Conservation (phyloP, 2,888 invertebrate genomes). For the Noctua pronuba region DNA sequence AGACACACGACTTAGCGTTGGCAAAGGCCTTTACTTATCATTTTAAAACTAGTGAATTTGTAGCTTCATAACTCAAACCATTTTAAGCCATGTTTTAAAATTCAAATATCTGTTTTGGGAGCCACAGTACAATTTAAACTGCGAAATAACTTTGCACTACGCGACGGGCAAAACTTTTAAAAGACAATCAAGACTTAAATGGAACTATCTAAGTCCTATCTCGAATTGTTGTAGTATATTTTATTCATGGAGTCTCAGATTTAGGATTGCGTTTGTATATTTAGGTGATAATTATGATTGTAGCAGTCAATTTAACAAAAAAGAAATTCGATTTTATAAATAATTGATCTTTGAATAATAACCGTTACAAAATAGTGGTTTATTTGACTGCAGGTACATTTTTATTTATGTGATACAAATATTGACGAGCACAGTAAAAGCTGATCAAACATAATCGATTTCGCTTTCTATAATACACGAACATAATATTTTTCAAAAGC, state of each 20-base stretch:
- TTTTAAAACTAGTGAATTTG: slow-evolving; percentile 5
- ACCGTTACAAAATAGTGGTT: not conserved
- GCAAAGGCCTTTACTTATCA: slow-evolving; percentile 2
- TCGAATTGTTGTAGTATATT: slow-evolving; percentile 11
- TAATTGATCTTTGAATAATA: not conserved
- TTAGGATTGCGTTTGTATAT: not conserved
- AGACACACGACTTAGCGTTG: not conserved
- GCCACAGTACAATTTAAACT: slow-evolving; percentile 38
- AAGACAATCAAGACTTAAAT: slow-evolving; percentile 57
- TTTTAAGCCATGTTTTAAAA: slow-evolving; percentile 26
- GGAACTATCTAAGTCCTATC: slow-evolving; percentile 42
- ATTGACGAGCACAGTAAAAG: not conserved
- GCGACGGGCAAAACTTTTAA: slow-evolving; percentile 41
- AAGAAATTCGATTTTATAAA: not conserved
- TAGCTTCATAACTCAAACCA: slow-evolving; percentile 15
- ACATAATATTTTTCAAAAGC: not conserved
- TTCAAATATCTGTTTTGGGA: slow-evolving; percentile 36
- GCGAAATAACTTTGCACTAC: slow-evolving; percentile 32
- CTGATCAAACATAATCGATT: not conserved
- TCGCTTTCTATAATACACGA: not conserved
- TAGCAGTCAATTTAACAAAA: too few species aligned
- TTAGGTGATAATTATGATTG: not conserved
- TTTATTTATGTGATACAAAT: not conserved
- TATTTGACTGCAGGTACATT: not conserved
- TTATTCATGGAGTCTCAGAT: slow-evolving; percentile 14